phyloP scores from a whole-genome alignment of 2,888 invertebrate species.

The Seira ritae region DNA sequence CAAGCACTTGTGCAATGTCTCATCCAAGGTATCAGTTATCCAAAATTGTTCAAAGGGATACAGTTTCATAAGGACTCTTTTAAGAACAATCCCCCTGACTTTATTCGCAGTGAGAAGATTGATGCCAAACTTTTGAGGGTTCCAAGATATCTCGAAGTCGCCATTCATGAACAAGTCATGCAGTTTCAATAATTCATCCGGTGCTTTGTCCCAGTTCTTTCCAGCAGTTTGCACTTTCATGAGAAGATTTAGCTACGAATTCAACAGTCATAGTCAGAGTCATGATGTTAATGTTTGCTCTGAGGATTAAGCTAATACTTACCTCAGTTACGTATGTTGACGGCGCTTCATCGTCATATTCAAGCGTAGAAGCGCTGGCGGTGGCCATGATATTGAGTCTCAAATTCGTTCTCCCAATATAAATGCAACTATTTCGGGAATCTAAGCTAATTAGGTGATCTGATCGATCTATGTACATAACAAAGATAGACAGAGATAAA shows the following conservation, averaged over 20 bases:
- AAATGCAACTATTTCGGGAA: too few relatives aligned
- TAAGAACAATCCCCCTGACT: slow-evolving; percentile 31
- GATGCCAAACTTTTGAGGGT: slow-evolving; percentile 38
- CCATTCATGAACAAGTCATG: neutral
- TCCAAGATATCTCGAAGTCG: slow-evolving; percentile 30
- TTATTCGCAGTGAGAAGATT: slow-evolving; percentile 45
- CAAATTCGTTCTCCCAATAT: too few relatives aligned
- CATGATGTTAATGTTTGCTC: too few relatives aligned
- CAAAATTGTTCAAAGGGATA: slow-evolving; percentile 48
- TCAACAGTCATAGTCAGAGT: too few relatives aligned
- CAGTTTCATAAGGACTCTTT: slow-evolving; percentile 37
- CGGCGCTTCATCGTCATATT: too few relatives aligned
- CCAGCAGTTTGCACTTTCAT: slow-evolving; percentile 39
- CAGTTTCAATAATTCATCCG: slow-evolving; percentile 21
- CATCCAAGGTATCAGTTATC: slow-evolving; percentile 31
- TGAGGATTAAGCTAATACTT: too few relatives aligned
- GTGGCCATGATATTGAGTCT: too few relatives aligned
- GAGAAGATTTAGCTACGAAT: slow-evolving; percentile 28
- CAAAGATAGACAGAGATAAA: too few relatives aligned
- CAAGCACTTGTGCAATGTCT: slow-evolving; percentile 36
- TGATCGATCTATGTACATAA: too few relatives aligned
- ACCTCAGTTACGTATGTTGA: too few relatives aligned
- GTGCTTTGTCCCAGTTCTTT: slow-evolving; percentile 37
- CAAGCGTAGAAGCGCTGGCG: too few relatives aligned
- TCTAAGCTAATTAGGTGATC: too few relatives aligned